Conservation (phyloP, 2,888 invertebrate genomes). For the Tenthredo notha region DNA sequence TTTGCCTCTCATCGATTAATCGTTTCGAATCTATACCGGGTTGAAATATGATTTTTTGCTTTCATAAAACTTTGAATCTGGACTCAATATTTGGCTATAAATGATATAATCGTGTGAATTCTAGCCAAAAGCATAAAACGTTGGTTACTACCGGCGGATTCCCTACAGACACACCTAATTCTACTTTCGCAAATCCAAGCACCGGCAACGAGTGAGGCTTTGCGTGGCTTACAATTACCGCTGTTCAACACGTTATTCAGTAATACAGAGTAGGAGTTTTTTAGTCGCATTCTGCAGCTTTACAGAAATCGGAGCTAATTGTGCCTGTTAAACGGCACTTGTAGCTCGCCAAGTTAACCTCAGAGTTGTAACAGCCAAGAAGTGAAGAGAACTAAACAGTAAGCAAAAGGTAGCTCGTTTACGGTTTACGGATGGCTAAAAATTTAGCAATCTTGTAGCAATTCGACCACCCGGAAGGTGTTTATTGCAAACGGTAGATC, state of each 20-base stretch:
- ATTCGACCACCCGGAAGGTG: constrained; percentile 4
- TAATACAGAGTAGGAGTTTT: constrained; percentile 25
- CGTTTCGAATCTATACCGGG: neutral
- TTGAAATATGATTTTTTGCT: neutral
- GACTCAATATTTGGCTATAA: neutral
- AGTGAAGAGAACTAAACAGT: neutral
- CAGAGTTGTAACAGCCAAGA: neutral
- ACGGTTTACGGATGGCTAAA: constrained; percentile 21
- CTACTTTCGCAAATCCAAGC: neutral
- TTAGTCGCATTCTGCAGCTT: constrained; percentile 25
- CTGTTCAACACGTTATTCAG: constrained; percentile 33
- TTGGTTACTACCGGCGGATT: neutral
- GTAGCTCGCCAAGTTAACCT: constrained; percentile 1
- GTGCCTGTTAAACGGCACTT: constrained; percentile 41
- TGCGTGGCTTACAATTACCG: constrained; percentile 32
- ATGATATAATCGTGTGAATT: neutral
- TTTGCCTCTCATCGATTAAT: constrained; percentile 15
- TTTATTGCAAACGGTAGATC: constrained; percentile 15
- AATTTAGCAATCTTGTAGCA: constrained; percentile 1
- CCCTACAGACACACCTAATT: neutral
- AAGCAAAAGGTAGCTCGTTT: neutral
- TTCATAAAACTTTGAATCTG: neutral
- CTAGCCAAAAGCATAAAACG: constrained; percentile 19
- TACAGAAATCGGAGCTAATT: constrained; percentile 42
- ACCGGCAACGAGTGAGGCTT: constrained; percentile 3